Evolutionary conservation across 2,113 vertebrate genomes (phyloP).

Genomic region (Nerophis ophidion): DNA sequence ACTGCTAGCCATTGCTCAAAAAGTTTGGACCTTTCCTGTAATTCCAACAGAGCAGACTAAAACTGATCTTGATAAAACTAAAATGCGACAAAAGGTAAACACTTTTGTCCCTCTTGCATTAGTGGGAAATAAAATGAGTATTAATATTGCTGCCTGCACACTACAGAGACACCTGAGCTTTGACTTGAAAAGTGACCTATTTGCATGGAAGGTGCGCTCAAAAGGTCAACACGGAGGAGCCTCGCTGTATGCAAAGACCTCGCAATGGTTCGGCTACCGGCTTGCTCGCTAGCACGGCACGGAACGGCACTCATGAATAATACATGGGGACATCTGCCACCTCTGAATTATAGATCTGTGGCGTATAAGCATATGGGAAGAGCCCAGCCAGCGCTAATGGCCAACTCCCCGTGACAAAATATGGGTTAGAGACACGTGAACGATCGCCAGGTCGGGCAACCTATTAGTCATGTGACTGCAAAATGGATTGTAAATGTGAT

Average conservation of each 20-base stretch:
- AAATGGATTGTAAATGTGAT: slow-evolving; percentile 41
- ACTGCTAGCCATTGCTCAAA: not conserved
- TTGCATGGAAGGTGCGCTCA: slow-evolving; percentile 27
- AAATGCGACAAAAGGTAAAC: not conserved
- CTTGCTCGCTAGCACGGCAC: slow-evolving; percentile 51
- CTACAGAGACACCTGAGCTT: slow-evolving; percentile 12
- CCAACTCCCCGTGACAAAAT: slow-evolving; percentile 65
- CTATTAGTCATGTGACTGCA: slow-evolving; percentile 36
- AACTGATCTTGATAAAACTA: slow-evolving; percentile 8
- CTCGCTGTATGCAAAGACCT: slow-evolving; percentile 52
- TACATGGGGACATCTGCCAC: slow-evolving; percentile 75
- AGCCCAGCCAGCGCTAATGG: slow-evolving; percentile 67
- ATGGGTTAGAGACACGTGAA: slow-evolving; percentile 57
- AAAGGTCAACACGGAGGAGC: slow-evolving; percentile 48
- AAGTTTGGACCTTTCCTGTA: not conserved
- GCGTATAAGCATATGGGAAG: slow-evolving; percentile 71
- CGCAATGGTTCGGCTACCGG: slow-evolving; percentile 49
- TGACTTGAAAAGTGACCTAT: slow-evolving; percentile 1
- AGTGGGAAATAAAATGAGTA: not conserved
- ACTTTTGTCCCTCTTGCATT: slow-evolving; percentile 7
- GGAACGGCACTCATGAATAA: slow-evolving; percentile 70
- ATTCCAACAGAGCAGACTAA: not conserved
- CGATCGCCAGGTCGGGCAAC: slow-evolving; percentile 44
- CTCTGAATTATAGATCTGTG: slow-evolving; percentile 77
- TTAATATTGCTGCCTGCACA: not conserved